Evolutionary conservation across 2,113 vertebrate genomes (phyloP).

Genomic region (Amazona guildingii): DNA sequence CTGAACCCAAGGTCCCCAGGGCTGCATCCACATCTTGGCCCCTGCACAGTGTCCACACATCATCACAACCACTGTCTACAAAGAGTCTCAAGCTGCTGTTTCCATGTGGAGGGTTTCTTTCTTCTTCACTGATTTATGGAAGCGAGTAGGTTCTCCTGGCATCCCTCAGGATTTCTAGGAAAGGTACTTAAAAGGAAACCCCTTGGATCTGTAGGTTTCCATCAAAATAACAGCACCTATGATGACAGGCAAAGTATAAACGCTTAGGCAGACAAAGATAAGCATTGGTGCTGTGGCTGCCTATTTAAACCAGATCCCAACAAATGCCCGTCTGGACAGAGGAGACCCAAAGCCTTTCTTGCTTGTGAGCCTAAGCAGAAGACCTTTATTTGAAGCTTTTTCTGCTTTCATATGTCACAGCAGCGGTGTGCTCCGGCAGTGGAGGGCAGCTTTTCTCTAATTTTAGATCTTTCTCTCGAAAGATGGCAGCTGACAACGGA

Average conservation of each 20-base stretch:
- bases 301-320: neutral
- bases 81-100: neutral
- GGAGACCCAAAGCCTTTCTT: slow-evolving; percentile 37
- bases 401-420: slow-evolving; percentile 54
- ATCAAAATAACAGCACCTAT: neutral
- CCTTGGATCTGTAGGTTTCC: neutral
- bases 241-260: slow-evolving; percentile 27
- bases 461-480: slow-evolving; percentile 63
- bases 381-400: slow-evolving; percentile 47
- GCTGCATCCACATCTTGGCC: neutral
- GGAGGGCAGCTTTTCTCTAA: slow-evolving; percentile 68
- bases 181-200: slow-evolving; percentile 11
- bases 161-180: neutral
- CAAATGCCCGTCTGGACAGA: neutral
- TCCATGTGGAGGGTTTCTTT: neutral
- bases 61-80: rapidly evolving
- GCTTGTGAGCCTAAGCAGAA: slow-evolving; percentile 26
- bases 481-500: slow-evolving; percentile 66
- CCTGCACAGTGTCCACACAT: rapidly evolving
- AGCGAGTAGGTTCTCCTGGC: neutral
- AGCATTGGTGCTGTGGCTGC: neutral
- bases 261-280: slow-evolving; percentile 38
- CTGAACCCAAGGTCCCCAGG: neutral
- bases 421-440: slow-evolving; percentile 57
- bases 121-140: neutral